Percentiles rank a stretch among this genome's conserved stretches.
Conservation (phyloP, 1,140 invertebrate species). For the Procambarus virginalis region DNA sequence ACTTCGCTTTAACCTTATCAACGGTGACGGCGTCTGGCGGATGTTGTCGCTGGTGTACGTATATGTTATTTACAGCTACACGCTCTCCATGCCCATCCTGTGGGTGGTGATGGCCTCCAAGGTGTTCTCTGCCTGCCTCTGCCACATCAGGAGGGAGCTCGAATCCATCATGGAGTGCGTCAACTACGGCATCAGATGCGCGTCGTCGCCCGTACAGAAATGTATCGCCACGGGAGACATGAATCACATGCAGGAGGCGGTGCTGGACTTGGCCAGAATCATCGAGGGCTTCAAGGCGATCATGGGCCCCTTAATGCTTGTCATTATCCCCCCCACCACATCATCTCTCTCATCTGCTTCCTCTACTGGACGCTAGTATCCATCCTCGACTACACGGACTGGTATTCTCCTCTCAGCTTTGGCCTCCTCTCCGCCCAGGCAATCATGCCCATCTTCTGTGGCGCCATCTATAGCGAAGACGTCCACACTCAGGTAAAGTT, state of each 20-base stretch:
- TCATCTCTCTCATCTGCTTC: conserved; percentile 70
- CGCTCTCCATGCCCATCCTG: conserved; percentile 67
- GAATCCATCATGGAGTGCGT: conserved; percentile 67
- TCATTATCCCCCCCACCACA: conserved; percentile 69
- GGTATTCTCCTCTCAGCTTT: conserved; percentile 70
- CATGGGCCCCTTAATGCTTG: conserved; percentile 69
- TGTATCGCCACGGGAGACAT: conserved; percentile 69
- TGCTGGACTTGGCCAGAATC: conserved; percentile 65
- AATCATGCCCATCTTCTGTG: conserved; percentile 68
- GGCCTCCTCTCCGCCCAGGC: conserved; percentile 69
- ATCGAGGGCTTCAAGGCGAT: conserved; percentile 67
- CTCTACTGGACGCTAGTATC: conserved; percentile 70
- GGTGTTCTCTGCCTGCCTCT: conserved; percentile 60
- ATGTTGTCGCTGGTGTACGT: conserved; percentile 69
- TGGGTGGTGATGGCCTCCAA: conserved; percentile 70
- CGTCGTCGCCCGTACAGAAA: conserved; percentile 63
- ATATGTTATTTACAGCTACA: conserved; percentile 70
- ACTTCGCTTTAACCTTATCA: conserved; percentile 69
- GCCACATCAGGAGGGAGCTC: conserved; percentile 63
- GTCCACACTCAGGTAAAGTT: conserved; percentile 62
- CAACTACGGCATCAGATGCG: conserved; percentile 62
- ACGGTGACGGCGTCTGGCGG: conserved; percentile 64
- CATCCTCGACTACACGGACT: conserved; percentile 69
- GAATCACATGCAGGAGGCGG: conserved; percentile 68
- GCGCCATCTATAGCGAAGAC: conserved; percentile 69